Base-by-base conservation (phyloP, 2,113 vertebrate genomes). In the Peromyscus polionotus region DNA sequence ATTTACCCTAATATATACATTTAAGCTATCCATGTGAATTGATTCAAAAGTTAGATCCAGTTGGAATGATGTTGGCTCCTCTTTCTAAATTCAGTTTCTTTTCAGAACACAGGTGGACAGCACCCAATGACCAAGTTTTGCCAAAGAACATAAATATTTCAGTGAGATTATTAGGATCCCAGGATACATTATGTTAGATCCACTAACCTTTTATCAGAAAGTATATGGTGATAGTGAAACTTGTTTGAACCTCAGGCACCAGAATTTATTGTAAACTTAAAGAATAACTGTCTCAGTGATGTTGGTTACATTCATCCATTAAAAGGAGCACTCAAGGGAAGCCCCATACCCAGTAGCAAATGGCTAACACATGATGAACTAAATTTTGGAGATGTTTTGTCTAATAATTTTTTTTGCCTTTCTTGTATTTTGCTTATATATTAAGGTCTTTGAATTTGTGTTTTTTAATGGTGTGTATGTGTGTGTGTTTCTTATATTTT, bases 1-100 rank as follows among this genome's bases (percentile, higher is more conserved):
- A 48, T 91, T 88, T 93, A 45, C 28, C 70, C 59, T 92, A 33
- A 91, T 91, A 48, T 87, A 31, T 83, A 68, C 28, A 57, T 51
- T 87, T 59, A 79, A 5, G 0, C 45, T 95, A 87, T 68, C 7
- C 7, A 54, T 57, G 31, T 87, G 8, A 63, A 42, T 75, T 93
- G 33, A 79, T 33, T 88, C 63, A 65, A 84, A 28, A 42, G 33
- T 42, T 88, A 72, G 45, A 91, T 72, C 36, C 61, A 57, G 77
- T 67, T 90, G 39, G 26, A 67, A 24, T 73, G 61, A 90, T 3
- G 13, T 31, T 65, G 54, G 11, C 10, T 85, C 22, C 7, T 92
- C 31, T 81, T 36, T 92, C 36, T 76, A 80, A 65, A n/a, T 1
- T 95, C 36, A 39, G 26, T 54, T 79, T 85, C 70, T 54, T 81